A percentile compares a stretch with the other conserved stretches of the same genome.
Evolutionary conservation across 2,797 vertebrate genomes (phyloP).

Genomic region (Phataginus tricuspis): DNA sequence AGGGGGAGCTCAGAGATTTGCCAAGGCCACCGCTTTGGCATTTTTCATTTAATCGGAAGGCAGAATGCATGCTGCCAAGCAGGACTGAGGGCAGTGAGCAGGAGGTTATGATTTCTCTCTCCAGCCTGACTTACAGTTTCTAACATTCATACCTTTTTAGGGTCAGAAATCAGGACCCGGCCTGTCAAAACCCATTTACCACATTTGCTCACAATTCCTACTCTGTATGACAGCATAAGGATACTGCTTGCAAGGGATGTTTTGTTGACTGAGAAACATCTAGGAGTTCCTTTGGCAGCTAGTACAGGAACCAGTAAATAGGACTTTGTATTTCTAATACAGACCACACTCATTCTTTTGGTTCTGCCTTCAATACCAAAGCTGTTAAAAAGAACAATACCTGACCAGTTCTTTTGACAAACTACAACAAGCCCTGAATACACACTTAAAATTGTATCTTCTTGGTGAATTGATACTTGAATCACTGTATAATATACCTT

Average conservation of each 20-base stretch:
- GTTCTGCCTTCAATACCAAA: not conserved
- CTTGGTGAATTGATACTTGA: not conserved
- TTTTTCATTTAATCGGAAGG: not conserved
- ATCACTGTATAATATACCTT: not conserved
- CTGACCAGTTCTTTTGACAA: not conserved
- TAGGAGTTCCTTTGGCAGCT: not conserved
- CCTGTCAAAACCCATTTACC: not conserved
- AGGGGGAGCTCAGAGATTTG: not conserved
- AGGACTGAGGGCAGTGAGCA: not conserved
- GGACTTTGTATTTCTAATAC: constrained; percentile 31
- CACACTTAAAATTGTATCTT: not conserved
- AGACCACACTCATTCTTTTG: not conserved
- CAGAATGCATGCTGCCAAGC: not conserved
- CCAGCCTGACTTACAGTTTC: not conserved
- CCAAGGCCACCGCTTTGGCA: not conserved
- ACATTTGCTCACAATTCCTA: constrained; percentile 1
- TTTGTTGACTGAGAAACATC: not conserved
- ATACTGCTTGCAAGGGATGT: not conserved
- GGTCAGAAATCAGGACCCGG: constrained; percentile 14
- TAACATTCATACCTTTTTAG: not conserved
- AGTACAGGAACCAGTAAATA: not conserved
- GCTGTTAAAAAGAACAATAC: not conserved
- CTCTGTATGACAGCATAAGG: not conserved
- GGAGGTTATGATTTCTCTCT: not conserved
- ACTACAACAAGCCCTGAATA: not conserved